A percentile compares a stretch with the other conserved stretches of the same genome.
Evolutionary conservation across 2,888 invertebrate species (phyloP).

Genomic region (Sesamia inferens): DNA sequence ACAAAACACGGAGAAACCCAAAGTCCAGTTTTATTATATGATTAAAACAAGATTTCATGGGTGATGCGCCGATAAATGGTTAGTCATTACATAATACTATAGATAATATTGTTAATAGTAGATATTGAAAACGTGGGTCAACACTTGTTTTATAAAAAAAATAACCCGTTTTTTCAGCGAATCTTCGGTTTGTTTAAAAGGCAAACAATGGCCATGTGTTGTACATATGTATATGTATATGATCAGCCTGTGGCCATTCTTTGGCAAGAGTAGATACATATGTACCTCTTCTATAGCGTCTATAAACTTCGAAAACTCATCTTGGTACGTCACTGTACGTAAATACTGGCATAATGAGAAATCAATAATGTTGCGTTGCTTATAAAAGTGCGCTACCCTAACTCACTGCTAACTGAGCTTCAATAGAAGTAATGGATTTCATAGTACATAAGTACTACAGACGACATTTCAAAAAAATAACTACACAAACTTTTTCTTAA

Average conservation of each 20-base stretch:
- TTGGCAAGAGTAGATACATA: background rate
- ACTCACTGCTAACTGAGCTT: background rate
- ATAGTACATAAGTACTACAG: background rate
- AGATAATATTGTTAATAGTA: background rate
- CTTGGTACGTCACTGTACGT: background rate
- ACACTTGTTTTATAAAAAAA: slow-evolving; percentile 7
- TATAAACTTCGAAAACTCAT: background rate
- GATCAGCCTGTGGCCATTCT: no score
- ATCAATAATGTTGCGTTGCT: background rate
- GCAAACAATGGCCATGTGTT: background rate
- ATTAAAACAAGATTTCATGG: background rate
- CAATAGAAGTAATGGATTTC: background rate
- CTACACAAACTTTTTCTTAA: background rate
- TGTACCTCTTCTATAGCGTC: background rate
- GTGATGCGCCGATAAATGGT: no score
- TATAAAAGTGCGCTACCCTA: background rate
- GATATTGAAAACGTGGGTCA: background rate
- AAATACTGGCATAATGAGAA: background rate
- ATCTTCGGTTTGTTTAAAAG: slow-evolving; percentile 8
- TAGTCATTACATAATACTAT: background rate
- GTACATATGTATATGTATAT: no score
- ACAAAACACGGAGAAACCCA: slow-evolving; percentile 20
- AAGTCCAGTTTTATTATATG: background rate
- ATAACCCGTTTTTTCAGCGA: background rate
- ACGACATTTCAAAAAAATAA: background rate